phyloP scores from a whole-genome alignment of 2,113 vertebrate genomes.

The Anhinga rufa region DNA sequence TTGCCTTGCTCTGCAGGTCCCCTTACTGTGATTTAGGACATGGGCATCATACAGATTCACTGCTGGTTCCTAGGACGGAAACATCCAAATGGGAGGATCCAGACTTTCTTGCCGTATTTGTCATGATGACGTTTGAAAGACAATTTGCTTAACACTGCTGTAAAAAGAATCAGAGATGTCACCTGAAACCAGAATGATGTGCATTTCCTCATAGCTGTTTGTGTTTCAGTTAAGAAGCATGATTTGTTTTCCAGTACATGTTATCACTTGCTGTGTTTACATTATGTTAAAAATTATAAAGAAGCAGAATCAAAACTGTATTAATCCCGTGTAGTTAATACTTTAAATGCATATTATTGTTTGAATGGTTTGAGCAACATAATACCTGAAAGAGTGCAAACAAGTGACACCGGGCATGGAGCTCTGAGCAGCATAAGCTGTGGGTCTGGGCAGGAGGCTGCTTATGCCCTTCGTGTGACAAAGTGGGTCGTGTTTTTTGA shows the following conservation, averaged over 20 bases:
- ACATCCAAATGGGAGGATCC: background rate
- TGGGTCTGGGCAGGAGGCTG: background rate
- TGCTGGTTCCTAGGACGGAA: background rate
- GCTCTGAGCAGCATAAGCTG: background rate
- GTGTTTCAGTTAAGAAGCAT: background rate
- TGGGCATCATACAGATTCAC: background rate
- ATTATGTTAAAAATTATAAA: background rate
- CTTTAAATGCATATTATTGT: background rate
- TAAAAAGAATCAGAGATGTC: background rate
- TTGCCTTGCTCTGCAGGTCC: background rate
- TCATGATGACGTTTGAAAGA: background rate
- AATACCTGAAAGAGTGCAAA: background rate
- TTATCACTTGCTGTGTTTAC: conserved; percentile 26
- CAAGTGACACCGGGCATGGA: background rate
- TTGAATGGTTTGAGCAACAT: background rate
- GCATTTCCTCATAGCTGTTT: conserved; percentile 17
- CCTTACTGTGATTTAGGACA: background rate
- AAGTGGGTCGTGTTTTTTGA: background rate
- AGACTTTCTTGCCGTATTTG: background rate
- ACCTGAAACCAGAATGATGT: background rate
- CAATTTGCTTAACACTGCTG: background rate
- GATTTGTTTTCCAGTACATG: background rate
- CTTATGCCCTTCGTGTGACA: background rate
- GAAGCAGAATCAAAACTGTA: background rate
- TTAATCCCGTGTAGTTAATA: background rate